Evolutionary conservation across 2,113 vertebrate species (phyloP), one percentile per base, ranked within the genome.

Genomic region (Channa maculata): DNA sequence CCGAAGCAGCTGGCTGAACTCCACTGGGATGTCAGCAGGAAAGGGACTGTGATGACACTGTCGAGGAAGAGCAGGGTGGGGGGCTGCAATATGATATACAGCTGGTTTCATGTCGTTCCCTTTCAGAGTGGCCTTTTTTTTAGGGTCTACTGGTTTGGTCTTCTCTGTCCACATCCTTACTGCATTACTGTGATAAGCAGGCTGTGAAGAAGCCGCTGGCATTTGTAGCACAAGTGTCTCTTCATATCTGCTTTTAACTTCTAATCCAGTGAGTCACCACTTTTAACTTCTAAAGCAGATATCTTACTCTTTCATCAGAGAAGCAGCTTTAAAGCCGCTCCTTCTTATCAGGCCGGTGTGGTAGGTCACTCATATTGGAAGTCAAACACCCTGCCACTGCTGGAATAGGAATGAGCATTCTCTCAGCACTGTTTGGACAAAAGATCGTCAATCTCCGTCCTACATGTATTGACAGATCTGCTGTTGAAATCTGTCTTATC

Each of bases 231-330:
- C 54, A 64, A 51, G 54, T 50, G 49, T 79, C 60, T 75, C 83
- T 48, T 37, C 43, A 48, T 66, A 71, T 83, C 54, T 74, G 34
- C 59, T 71, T 81, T 76, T 39, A 82, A 77, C 73, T 81, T 84
- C 61, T 87, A 75, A 89, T 87, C 80, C 75, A 53, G 71, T 38
- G 10, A 77, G 79, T 84, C 78, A 64, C 66, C 73, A 67, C 81
- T 89, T 85, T 70, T 69, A 80, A 86, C 87, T 79, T 83, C 65
- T 72, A 34, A 80, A 86, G 80, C 52, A 65, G 77, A 79, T 84
- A 86, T 87, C 81, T 79, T 62, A 33, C 45, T 72, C 77, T 76
- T 57, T 73, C 51, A 86, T 91, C 84, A 51, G 37, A 41, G 53
- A 65, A 58, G 58, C 38, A 5, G 73, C 80, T 82, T 80, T 77